These are phyloP conservation scores for Dromaius novaehollandiae DNA, from an alignment of 2,113 vertebrate genomes.

Conservation along the genomic window DNA sequence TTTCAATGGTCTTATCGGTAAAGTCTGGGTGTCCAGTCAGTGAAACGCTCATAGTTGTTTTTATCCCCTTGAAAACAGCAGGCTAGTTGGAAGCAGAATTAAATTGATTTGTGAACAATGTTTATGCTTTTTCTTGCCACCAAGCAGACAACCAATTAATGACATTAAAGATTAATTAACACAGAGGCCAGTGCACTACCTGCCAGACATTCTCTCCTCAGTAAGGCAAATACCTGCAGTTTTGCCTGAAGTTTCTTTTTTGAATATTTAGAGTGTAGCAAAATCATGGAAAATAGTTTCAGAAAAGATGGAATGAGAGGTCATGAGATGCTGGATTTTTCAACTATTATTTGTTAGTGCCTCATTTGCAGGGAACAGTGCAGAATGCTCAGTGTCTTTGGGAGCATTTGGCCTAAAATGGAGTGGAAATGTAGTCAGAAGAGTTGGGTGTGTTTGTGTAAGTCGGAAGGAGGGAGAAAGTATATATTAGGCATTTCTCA, in stretches of 20 bases:
- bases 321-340: neutral
- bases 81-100: constrained; percentile 57
- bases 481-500: constrained; percentile 30
- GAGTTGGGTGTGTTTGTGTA: constrained; percentile 49
- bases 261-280: neutral
- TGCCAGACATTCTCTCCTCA: constrained; percentile 10
- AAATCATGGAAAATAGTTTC: neutral
- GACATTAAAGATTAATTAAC: constrained; percentile 79
- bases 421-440: constrained; percentile 51
- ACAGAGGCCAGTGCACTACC: neutral
- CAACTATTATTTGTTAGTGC: neutral
- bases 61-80: constrained; percentile 58
- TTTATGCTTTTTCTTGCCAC: constrained; percentile 69
- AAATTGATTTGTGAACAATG: constrained; percentile 75
- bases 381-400: neutral
- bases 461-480: neutral
- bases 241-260: neutral
- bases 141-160: constrained; percentile 75
- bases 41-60: constrained; percentile 43
- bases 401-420: constrained; percentile 19
- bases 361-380: neutral
- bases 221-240: neutral
- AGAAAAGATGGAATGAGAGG: neutral
- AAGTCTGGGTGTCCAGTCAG: neutral
- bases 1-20: constrained; percentile 44